Base-by-base conservation (phyloP, 1,140 invertebrate genomes). In the Lordiphosa collinella region DNA sequence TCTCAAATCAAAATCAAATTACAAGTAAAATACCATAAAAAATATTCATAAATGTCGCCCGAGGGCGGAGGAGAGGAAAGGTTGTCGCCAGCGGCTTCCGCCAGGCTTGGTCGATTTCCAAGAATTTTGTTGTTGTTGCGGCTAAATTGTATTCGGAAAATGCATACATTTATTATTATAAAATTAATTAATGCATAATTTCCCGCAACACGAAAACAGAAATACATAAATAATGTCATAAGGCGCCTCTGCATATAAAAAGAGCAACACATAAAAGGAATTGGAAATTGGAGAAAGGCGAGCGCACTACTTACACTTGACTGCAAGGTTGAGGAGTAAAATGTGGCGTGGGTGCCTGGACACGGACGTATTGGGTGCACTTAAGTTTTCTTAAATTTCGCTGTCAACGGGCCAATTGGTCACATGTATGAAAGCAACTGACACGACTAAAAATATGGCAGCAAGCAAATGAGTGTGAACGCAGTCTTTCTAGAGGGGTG, bases 1-100 rank as follows among this genome's bases (percentile, higher is more conserved):
- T 49, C 46, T 49, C 46, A 49, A 49, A 49, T 49, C 29, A 49
- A 49, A 49, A 49, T 49, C 46, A 49, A 49, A 49, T 49, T 49
- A 49, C 46, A 9, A 49, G 34, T 36, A 49, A 44, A 44, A 44
- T 44, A 25, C 41, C 41, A 44, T 44, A 44, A 44, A 44, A 29
- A 18, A 38, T 11, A 44, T 29, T 25, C 41, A 44, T 44, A 44
- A 29, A 44, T 44, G 12, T 29, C 29, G 11, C 22, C 22, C n/a
- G n/a, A 25, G n/a, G 25, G 18, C n/a, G 22, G n/a, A 43, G 22
- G 7, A 7, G 40, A 18, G 40, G 40, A 25, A 22, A 41, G 14
- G 16, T 12, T 44, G 41, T 44, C 41, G 41, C 41, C 41, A 29
- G 22, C 41, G 41, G 41, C 41, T 44, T 44, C 41, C 41, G 41